Evolutionary conservation across 1,140 invertebrate genomes (phyloP).

Genomic region (Yoshiicerus persimilis): DNA sequence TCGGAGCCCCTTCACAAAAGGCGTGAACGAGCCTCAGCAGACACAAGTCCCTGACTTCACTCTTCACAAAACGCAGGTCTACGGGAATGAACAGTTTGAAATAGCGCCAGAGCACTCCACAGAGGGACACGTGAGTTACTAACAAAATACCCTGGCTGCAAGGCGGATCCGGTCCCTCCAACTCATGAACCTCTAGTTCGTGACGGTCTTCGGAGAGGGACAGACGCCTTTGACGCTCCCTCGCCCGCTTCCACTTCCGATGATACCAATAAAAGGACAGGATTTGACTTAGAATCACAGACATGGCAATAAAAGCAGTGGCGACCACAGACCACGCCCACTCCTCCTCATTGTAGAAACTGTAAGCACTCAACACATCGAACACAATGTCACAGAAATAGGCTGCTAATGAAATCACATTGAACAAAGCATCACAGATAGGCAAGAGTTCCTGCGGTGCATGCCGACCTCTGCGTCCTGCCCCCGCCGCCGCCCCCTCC

Average conservation of each 20-base stretch:
- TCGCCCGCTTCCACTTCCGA: slow-evolving; percentile 44
- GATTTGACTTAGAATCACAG: slow-evolving; percentile 73
- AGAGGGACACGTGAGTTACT: slow-evolving; percentile 71
- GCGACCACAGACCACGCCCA: slow-evolving; percentile 65
- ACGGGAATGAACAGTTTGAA: slow-evolving; percentile 83
- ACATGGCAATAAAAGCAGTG: slow-evolving; percentile 66
- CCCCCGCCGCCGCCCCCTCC: neutral
- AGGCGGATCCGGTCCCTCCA: slow-evolving; percentile 41
- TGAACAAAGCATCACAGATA: slow-evolving; percentile 65
- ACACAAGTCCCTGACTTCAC: slow-evolving; percentile 75
- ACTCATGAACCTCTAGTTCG: slow-evolving; percentile 39
- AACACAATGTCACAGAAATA: slow-evolving; percentile 91
- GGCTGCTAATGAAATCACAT: slow-evolving; percentile 84
- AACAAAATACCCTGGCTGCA: slow-evolving; percentile 52
- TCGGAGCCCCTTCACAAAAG: slow-evolving; percentile 82
- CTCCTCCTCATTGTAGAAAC: slow-evolving; percentile 67
- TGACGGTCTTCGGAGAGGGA: neutral
- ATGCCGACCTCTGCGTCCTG: neutral
- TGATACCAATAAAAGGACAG: slow-evolving; percentile 58
- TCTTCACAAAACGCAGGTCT: slow-evolving; percentile 77
- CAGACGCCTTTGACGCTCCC: neutral
- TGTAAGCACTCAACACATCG: slow-evolving; percentile 80
- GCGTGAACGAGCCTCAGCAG: slow-evolving; percentile 81
- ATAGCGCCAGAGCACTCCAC: slow-evolving; percentile 86
- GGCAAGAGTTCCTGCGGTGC: slow-evolving; percentile 39